Conservation (phyloP, 2,888 invertebrate genomes). For the Drosophila differens region DNA sequence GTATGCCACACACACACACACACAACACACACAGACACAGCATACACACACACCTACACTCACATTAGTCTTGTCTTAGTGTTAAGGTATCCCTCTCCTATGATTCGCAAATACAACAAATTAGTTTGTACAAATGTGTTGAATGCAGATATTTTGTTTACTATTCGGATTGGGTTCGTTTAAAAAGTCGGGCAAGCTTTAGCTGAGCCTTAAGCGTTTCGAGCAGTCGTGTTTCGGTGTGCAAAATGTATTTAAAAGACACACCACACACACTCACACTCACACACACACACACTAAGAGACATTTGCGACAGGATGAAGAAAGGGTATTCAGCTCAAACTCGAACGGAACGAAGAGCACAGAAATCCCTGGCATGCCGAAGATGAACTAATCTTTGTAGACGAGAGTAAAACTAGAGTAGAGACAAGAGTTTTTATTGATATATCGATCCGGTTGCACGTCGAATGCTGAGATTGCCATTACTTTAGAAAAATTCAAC, state of each 20-base stretch:
- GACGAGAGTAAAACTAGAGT: neutral
- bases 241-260: neutral
- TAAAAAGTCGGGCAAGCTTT: neutral
- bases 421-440: too few species aligned
- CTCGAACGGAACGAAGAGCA: neutral
- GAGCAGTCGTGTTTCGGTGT: neutral
- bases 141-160: constrained; percentile 26
- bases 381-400: neutral
- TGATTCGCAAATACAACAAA: constrained; percentile 68
- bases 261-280: neutral
- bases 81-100: constrained; percentile 41
- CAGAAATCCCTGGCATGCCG: neutral
- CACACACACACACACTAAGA: neutral
- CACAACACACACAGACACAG: neutral
- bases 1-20: constrained; percentile 18
- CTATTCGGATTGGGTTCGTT: neutral
- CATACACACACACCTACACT: constrained; percentile 4
- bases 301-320: neutral
- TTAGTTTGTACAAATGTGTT: constrained; percentile 61
- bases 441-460: neutral
- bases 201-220: neutral
- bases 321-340: neutral
- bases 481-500: neutral
- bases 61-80: constrained; percentile 57
- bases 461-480: neutral